A percentile compares a stretch with the other conserved stretches of the same genome.
Conservation (phyloP, 1,140 invertebrate genomes). For the Popillia japonica region DNA sequence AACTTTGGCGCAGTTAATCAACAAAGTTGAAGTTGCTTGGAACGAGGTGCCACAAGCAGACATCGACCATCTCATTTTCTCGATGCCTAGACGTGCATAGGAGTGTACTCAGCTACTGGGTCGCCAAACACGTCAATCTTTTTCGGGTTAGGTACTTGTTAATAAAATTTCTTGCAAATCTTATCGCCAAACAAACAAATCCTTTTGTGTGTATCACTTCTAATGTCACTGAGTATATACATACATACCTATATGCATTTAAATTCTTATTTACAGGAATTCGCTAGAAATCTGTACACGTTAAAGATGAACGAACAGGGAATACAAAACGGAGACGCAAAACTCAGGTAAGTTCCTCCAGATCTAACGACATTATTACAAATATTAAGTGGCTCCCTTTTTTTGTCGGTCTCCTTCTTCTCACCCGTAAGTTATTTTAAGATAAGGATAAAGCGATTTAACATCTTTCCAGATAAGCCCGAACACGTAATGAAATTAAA, state of each 20-base stretch:
- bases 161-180: too few species aligned
- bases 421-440: background rate
- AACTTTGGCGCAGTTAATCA: too few species aligned
- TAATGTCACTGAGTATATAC: too few species aligned
- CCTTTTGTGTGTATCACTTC: too few species aligned
- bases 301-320: slow-evolving; percentile 76
- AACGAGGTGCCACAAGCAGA: too few species aligned
- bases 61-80: too few species aligned
- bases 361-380: slow-evolving; percentile 27
- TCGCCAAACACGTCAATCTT: too few species aligned
- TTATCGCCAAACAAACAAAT: too few species aligned
- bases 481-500: background rate
- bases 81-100: too few species aligned
- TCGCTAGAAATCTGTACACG: slow-evolving; percentile 80
- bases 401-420: background rate
- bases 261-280: slow-evolving; percentile 66
- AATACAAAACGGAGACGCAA: slow-evolving; percentile 64
- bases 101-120: too few species aligned
- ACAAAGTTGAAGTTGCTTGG: too few species aligned
- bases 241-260: slow-evolving; percentile 35
- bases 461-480: background rate
- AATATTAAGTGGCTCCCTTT: slow-evolving; percentile 14
- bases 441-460: slow-evolving; percentile 10
- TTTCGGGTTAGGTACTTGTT: too few species aligned
- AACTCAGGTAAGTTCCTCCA: slow-evolving; percentile 64